Evolutionary conservation across 2,888 invertebrate species (phyloP).

Genomic region (Aspidiotus destructor): DNA sequence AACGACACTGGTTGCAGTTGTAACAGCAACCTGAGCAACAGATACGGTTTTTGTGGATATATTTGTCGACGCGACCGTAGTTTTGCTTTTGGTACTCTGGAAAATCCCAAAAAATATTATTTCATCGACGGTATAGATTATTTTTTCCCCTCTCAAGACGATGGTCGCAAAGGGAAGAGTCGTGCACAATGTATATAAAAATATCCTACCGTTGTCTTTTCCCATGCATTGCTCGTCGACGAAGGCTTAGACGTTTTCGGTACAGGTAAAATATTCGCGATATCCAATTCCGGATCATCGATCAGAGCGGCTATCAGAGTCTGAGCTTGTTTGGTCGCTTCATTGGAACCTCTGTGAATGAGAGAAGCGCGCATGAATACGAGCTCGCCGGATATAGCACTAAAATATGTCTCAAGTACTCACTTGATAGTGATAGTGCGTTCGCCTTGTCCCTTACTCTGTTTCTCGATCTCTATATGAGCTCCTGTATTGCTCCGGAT

Average conservation of each 20-base stretch:
- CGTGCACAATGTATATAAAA: not conserved
- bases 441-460: slow-evolving; percentile 86
- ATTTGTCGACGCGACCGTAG: not conserved
- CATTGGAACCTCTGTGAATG: slow-evolving; percentile 64
- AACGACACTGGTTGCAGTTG: slow-evolving; percentile 2
- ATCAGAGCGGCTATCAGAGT: slow-evolving; percentile 82
- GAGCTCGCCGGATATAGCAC: not conserved
- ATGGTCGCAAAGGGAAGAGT: not conserved
- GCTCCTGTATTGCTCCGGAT: slow-evolving; percentile 94
- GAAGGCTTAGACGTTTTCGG: slow-evolving; percentile 55
- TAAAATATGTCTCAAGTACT: not conserved
- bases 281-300: slow-evolving; percentile 90
- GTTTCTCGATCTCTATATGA: slow-evolving; percentile 96
- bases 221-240: slow-evolving; percentile 50
- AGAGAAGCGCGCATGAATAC: slow-evolving; percentile 34
- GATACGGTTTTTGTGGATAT: slow-evolving; percentile 5
- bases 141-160: not conserved
- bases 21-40: slow-evolving; percentile 3
- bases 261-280: slow-evolving; percentile 57
- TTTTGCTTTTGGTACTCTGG: slow-evolving; percentile 23
- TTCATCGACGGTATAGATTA: slow-evolving; percentile 37
- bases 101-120: slow-evolving; percentile 39
- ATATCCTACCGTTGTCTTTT: slow-evolving; percentile 44
- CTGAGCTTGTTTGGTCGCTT: slow-evolving; percentile 87
- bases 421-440: slow-evolving; percentile 84